A percentile compares a stretch with the other conserved stretches of the same genome.
Conservation (phyloP, 2,113 vertebrate species). For the Bungarus multicinctus region DNA sequence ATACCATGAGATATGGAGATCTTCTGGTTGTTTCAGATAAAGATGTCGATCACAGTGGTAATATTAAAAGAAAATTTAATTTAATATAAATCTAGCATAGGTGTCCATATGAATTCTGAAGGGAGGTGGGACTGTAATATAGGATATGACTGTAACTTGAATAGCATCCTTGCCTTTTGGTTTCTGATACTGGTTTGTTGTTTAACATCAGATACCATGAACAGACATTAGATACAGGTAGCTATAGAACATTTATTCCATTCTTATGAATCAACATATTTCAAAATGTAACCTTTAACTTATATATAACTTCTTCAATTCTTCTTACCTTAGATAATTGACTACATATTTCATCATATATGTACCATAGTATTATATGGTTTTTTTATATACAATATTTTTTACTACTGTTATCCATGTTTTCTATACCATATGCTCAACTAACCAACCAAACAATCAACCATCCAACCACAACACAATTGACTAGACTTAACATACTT, state of each 20-base stretch:
- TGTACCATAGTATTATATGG: background rate
- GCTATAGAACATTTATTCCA: background rate
- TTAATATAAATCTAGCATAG: background rate
- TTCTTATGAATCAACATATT: background rate
- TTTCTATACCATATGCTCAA: background rate
- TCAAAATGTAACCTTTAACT: background rate
- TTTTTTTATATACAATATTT: background rate
- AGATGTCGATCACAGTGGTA: background rate
- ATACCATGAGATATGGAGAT: background rate
- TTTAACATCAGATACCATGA: background rate
- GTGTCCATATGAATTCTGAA: background rate
- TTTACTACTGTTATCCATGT: background rate
- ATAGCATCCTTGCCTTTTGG: background rate
- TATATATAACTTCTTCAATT: background rate
- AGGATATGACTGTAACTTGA: background rate
- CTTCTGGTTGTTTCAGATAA: fast-evolving
- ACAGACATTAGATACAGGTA: background rate
- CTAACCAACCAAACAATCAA: background rate
- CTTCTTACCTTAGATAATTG: background rate
- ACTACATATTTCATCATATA: background rate
- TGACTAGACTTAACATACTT: background rate
- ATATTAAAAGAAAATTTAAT: background rate
- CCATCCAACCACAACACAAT: background rate
- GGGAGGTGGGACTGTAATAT: background rate
- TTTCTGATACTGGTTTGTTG: background rate